Evolutionary conservation across 2,797 vertebrate genomes (phyloP), one percentile per base, ranked within the genome.

Genomic region (Galaxias olidus): DNA sequence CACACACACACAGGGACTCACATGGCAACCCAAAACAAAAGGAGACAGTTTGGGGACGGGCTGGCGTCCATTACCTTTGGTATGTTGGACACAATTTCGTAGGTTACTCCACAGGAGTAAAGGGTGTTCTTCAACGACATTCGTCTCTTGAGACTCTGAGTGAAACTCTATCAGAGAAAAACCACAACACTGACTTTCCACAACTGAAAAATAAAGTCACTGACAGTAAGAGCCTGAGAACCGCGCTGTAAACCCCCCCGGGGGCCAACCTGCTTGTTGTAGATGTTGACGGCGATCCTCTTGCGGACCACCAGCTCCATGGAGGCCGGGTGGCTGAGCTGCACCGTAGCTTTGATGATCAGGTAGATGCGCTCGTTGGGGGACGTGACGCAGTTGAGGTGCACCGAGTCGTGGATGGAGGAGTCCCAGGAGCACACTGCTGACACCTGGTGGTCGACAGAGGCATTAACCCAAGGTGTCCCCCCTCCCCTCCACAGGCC

Each of bases 51-150:
- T n/a, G n/a, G n/a, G n/a, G n/a, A n/a, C n/a, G n/a, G n/a, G n/a
- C n/a, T n/a, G n/a, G n/a, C n/a, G n/a, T n/a, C n/a, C n/a, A n/a
- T n/a, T 78, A 98, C 98, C 97, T 99, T 99, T 83, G 98, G 98
- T 92, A 99, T 94, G 84, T 99, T 99, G 76, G 97, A 98, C 48
- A 99, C 97, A 40, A 99, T 98, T 88, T 99, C 96, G 76, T 99
- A 99, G 48, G 91, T 95, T 64, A 99, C 95, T 61, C 96, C 94
- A 61, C 96, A 97, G 78, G 94, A 93, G 83, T 96, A 93, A 72
- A 96, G 89, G 9, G 94, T 87, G 76, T 97, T 97, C 88, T 96
- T 98, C 70, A 96, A 72, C 11, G 97, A 98, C 94, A 99, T 99
- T 84, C 95, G 92, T 81, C 96, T 94, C 88, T 98, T 99, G 75